These are phyloP conservation scores for Lysandra bellargus DNA, from an alignment of 2,888 invertebrate genomes.

Conservation along the genomic window DNA sequence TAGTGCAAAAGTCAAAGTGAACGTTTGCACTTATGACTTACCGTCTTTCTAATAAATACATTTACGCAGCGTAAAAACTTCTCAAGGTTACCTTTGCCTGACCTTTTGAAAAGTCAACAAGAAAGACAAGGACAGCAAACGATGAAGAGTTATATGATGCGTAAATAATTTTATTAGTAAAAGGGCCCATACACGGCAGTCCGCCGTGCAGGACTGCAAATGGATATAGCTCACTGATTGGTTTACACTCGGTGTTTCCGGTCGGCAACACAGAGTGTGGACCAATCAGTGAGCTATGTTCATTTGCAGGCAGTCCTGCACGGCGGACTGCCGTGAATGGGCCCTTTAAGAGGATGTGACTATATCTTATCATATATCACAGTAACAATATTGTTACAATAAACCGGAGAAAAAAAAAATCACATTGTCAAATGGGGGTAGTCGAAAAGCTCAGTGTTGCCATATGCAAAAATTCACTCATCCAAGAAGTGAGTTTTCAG, in stretches of 20 bases:
- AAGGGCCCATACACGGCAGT: too few species aligned
- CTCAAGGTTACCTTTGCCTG: not conserved
- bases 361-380: not conserved
- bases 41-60: not conserved
- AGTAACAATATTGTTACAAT: not conserved
- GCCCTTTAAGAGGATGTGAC: not conserved
- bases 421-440: slow-evolving; percentile 15
- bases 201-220: too few species aligned
- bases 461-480: slow-evolving; percentile 56
- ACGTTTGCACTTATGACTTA: not conserved
- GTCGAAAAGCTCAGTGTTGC: not conserved
- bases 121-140: not conserved
- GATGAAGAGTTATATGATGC: too few species aligned
- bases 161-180: too few species aligned
- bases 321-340: too few species aligned
- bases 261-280: too few species aligned
- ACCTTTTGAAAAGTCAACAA: too few species aligned
- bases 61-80: not conserved
- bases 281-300: too few species aligned
- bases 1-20: not conserved
- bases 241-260: too few species aligned
- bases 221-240: too few species aligned
- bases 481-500: slow-evolving; percentile 92
- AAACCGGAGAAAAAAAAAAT: not conserved
- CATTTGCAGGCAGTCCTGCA: too few species aligned